Evolutionary conservation across 1,140 invertebrate species (phyloP), one percentile per base, ranked within the genome.

Genomic region (Zeugodacus cucurbitae): DNA sequence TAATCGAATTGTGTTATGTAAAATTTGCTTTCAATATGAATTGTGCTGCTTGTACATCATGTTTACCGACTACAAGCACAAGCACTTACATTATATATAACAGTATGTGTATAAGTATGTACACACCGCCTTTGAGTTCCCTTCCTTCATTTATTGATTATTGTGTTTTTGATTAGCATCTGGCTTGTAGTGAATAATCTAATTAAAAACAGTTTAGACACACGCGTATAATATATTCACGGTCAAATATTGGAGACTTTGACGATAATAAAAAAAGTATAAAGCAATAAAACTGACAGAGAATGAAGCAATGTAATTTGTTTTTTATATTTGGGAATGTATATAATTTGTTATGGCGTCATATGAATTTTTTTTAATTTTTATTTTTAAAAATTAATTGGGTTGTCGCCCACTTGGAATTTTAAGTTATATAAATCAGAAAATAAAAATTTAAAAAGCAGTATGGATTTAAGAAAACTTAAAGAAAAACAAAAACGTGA

Each of bases 171-270:
- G 67, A 74, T 74, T 74, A 74, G 67, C 67, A 74, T 74, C 67
- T 74, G 67, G 34, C 14, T 74, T 32, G 32, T 22, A 41, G 34
- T 74, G 67, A 74, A 74, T 74, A 74, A 74, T 74, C 67, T 74
- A 74, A 74, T 74, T 74, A 74, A 41, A 74, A 74, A 74, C 67
- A 74, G 67, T 74, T 74, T 74, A 74, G 34, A 74, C 34, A 41
- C 34, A 74, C 3, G 17, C 4, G 48, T 54, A 54, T 54, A 54
- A 54, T 54, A 54, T 26, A 62, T 74, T 74, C 67, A 74, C 34
- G 67, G 67, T 22, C 67, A 6, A 41, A 22, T 74, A 20, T 74
- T 74, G 34, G 22, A 74, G 20, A 41, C n/a, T 37, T 41, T 6
- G 4, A 17, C 32, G 20, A 37, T 32, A 32, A 74, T 74, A 37